These are phyloP conservation scores for Uloborus plumipes DNA, from an alignment of 2,888 invertebrate genomes.

Conservation along the genomic window DNA sequence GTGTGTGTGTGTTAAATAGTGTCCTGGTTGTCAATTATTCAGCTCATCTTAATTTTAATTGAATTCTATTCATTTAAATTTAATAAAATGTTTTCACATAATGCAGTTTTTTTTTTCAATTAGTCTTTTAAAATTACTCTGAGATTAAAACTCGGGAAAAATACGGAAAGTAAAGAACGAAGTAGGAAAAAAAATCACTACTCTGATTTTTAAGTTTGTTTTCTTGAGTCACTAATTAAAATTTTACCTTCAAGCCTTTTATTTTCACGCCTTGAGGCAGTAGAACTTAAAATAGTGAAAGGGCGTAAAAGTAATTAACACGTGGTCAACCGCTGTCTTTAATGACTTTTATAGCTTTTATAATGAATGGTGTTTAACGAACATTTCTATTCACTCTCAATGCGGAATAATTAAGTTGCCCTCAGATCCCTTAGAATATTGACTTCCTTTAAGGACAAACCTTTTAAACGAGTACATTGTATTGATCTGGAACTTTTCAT, in stretches of 20 bases:
- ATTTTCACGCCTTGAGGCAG: not conserved
- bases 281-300: no score
- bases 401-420: no score
- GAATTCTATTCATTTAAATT: slow-evolving; percentile 12
- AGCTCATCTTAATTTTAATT: not conserved
- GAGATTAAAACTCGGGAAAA: not conserved
- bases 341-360: no score
- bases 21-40: not conserved
- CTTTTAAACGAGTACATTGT: no score
- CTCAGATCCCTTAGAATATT: no score
- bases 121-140: slow-evolving; percentile 15
- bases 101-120: not conserved
- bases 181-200: no score
- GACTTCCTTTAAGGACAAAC: no score
- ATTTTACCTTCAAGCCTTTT: not conserved
- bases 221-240: slow-evolving; percentile 9
- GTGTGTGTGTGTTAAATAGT: no score
- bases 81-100: not conserved
- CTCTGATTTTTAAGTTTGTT: not conserved
- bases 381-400: no score
- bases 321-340: not conserved
- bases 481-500: no score
- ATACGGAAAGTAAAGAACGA: no score
- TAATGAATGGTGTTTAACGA: no score
- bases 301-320: not conserved